Percentiles rank a stretch among this genome's conserved stretches.
Conservation (phyloP, 2,797 vertebrate species). For the Chrosomus eos region DNA sequence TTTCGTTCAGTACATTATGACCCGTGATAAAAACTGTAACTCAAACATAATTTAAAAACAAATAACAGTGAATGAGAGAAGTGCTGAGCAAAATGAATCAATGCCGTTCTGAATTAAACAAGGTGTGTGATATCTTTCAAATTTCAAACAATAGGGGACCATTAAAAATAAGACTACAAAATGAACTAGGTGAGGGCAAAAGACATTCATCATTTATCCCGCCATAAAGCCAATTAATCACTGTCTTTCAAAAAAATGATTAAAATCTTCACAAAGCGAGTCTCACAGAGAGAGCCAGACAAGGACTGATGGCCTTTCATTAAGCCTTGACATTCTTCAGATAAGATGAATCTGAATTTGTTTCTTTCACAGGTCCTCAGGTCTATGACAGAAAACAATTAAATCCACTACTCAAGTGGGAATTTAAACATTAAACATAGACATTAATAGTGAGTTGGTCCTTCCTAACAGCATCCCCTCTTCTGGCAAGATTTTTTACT, state of each 20-base stretch:
- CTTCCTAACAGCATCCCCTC: background rate
- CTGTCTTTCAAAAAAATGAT: conserved; percentile 23
- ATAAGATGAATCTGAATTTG: conserved; percentile 10
- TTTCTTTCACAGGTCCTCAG: background rate
- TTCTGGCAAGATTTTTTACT: background rate
- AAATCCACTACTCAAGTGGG: background rate
- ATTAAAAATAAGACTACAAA: background rate
- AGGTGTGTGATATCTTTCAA: background rate
- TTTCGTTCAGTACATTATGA: background rate
- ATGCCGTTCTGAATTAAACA: background rate
- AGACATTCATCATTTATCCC: conserved; percentile 12
- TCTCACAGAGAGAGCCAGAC: conserved; percentile 15
- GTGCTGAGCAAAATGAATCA: background rate
- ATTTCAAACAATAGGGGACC: background rate
- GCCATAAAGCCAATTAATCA: conserved; percentile 26
- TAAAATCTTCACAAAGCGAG: conserved; percentile 18
- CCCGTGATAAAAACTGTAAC: background rate
- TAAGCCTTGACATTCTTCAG: conserved; percentile 31
- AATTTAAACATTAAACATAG: background rate
- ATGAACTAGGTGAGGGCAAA: background rate
- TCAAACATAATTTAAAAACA: background rate
- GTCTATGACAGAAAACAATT: conserved; percentile 4
- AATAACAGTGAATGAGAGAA: background rate
- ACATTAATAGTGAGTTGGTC: background rate
- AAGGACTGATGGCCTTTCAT: conserved; percentile 44